Base-by-base conservation (phyloP, 2,797 vertebrate genomes). In the Phyllotis vaccarum region DNA sequence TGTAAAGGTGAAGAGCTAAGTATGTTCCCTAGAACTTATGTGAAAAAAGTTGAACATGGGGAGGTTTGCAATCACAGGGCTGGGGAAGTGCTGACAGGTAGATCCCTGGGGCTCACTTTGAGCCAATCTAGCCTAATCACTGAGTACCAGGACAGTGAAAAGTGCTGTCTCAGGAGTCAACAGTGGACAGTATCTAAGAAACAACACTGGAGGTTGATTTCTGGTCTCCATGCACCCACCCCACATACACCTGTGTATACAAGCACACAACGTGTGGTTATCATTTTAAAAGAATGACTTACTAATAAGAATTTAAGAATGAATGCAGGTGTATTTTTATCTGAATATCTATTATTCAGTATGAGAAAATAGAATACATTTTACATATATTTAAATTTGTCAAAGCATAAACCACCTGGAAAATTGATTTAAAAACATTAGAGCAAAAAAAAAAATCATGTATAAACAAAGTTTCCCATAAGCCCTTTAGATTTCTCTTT, bases 381-480 rank as follows among this genome's bases (percentile, higher is more conserved):
- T 93, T 58, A 43, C n/a, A 95, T 89, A 34, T 75, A 72, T 92
- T 83, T 86, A 31, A 54, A 79, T 87, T 86, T 60, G 34, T 52
- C 70, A 52, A 80, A 81, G 43, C 34, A 81, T 9, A 37, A 54
- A 37, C 1, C 21, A 40, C 19, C 21, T 58, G 34, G 22, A 27
- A 2, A 79, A 83, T 79, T 94, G 81, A 90, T 81, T 52, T 43
- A 62, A 94, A 94, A 95, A 60, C 37, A 72, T 66, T 79, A 52
- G 40, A 85, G 37, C 43, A 64, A 89, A 49, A 86, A 91, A 64
- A 89, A 49, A 86, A 91, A 46, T 29, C 21, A 29, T 19, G 37
- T 7, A 75, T 58, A 87, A 29, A 60, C 7, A 24, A 29, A 80
- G 5, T 83, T 96, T 86, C 19, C 74, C 62, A 60, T 79, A 54